These are phyloP conservation scores for Sapayoa aenigma DNA, from an alignment of 2,113 vertebrate species.

Conservation along the genomic window DNA sequence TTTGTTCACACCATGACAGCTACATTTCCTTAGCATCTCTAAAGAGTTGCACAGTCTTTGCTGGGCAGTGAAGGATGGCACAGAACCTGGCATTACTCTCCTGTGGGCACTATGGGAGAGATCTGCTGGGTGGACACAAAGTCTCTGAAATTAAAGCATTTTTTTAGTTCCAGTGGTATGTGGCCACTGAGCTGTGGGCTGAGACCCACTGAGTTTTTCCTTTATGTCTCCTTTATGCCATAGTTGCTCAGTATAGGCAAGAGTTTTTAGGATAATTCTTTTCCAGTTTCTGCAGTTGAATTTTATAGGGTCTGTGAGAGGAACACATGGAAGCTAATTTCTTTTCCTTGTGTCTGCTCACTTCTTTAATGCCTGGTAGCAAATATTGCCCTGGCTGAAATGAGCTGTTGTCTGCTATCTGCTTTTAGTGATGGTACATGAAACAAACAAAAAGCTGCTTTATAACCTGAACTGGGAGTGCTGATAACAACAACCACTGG, in stretches of 20 bases:
- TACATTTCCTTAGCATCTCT: background rate
- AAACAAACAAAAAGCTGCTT: slow-evolving; percentile 5
- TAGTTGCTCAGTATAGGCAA: background rate
- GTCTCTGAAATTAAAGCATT: background rate
- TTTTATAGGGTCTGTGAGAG: background rate
- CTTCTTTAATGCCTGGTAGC: background rate
- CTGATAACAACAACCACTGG: background rate
- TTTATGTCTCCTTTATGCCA: background rate
- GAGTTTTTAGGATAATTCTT: background rate
- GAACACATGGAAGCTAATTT: slow-evolving; percentile 1
- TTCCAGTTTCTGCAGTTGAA: background rate
- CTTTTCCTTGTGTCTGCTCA: slow-evolving; percentile 2
- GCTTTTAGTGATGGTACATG: background rate
- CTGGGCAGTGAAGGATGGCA: background rate
- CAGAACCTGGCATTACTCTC: background rate
- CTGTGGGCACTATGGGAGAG: background rate
- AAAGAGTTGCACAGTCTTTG: background rate
- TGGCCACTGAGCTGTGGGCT: background rate
- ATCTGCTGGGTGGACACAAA: background rate
- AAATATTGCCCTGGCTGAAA: background rate
- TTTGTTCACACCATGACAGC: too few species aligned
- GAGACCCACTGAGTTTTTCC: background rate
- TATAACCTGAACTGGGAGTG: background rate
- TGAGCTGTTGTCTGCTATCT: background rate
- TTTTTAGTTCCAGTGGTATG: background rate